phyloP scores from a whole-genome alignment of 1,140 invertebrate genomes.

The Polypedilum vanderplanki region DNA sequence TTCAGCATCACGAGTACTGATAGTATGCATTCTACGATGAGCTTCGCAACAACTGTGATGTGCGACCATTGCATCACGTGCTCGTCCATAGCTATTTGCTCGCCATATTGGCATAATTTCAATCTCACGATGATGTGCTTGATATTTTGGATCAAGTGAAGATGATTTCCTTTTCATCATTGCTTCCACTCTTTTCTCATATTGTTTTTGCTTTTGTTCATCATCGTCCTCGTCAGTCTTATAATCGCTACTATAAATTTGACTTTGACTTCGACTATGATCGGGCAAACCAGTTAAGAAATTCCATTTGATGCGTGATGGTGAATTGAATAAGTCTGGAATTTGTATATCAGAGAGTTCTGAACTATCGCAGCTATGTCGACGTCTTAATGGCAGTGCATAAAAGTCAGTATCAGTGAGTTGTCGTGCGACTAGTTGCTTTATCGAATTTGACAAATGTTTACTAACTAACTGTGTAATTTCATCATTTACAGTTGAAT shows the following conservation, averaged over 20 bases:
- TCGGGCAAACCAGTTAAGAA: conserved; percentile 2
- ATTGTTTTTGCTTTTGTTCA: not conserved
- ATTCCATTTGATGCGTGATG: conserved; percentile 30
- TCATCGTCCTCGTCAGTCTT: conserved; percentile 21
- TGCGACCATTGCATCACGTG: conserved; percentile 14
- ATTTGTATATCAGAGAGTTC: not conserved
- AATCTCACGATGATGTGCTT: not conserved
- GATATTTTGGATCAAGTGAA: not conserved
- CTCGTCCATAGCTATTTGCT: not conserved
- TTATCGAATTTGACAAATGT: conserved; percentile 37
- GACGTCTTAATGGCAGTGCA: conserved; percentile 2
- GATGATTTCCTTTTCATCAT: conserved; percentile 16
- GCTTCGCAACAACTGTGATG: conserved; percentile 30
- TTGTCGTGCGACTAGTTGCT: conserved; percentile 34
- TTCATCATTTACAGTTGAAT: conserved; percentile 29
- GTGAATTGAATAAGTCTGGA: not conserved
- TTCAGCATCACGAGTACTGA: not conserved
- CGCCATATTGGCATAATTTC: conserved; percentile 21
- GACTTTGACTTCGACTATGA: conserved; percentile 21
- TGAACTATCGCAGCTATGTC: conserved; percentile 7
- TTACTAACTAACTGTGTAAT: conserved; percentile 32
- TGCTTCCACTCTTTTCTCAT: not conserved
- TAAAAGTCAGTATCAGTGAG: not conserved
- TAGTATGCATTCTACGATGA: conserved; percentile 11
- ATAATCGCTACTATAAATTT: conserved; percentile 9